Evolutionary conservation across 2,113 vertebrate genomes (phyloP).

Genomic region (Sporophila hypoxantha): DNA sequence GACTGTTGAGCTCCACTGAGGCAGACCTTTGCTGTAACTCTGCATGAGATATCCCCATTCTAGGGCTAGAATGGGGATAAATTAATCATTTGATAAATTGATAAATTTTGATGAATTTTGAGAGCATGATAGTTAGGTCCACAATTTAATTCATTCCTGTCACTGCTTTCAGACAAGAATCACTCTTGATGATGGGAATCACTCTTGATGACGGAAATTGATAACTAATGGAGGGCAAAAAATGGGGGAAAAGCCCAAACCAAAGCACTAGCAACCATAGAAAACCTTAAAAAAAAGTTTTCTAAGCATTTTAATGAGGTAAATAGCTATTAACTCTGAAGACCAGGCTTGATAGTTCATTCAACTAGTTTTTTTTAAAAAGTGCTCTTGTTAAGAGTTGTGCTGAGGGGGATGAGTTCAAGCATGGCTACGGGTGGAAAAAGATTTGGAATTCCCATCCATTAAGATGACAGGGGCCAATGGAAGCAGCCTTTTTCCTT

Average conservation of each 20-base stretch:
- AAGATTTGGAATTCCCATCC: not conserved
- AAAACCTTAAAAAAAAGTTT: not conserved
- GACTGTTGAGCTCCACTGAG: too few species aligned
- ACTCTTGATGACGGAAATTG: not conserved
- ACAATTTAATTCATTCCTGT: not conserved
- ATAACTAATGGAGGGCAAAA: not conserved
- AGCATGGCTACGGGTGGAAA: not conserved
- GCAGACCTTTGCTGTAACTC: not conserved
- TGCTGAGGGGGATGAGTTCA: not conserved
- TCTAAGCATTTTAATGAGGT: not conserved
- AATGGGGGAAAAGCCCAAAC: not conserved
- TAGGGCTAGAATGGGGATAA: not conserved
- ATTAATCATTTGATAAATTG: not conserved
- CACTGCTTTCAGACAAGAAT: not conserved
- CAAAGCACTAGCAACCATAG: not conserved
- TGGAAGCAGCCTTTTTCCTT: not conserved
- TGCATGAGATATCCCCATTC: fast-evolving
- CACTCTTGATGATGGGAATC: not conserved
- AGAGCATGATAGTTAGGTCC: not conserved
- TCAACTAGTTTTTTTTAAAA: not conserved
- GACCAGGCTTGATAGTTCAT: not conserved
- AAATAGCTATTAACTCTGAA: constrained; percentile 14
- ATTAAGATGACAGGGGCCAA: constrained; percentile 21
- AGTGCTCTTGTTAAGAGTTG: not conserved
- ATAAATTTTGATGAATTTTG: not conserved